Evolutionary conservation across 2,888 invertebrate species (phyloP).

Genomic region (Meghimatium bilineatum): DNA sequence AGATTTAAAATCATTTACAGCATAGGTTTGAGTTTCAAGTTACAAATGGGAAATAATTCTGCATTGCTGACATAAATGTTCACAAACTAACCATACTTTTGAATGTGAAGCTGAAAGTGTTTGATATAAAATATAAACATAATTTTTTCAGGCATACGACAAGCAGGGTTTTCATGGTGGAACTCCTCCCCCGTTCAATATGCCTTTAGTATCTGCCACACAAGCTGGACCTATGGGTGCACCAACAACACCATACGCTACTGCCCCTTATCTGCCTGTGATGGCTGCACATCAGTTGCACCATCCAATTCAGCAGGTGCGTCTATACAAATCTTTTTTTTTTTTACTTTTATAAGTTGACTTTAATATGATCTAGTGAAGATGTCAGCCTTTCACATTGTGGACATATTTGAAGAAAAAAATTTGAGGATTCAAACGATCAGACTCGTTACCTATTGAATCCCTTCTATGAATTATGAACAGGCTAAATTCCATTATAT

Average conservation of each 20-base stretch:
- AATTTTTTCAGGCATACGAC: slow-evolving; percentile 79
- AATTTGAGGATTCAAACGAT: too few species aligned
- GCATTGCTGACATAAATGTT: neutral
- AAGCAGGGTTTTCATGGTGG: slow-evolving; percentile 95
- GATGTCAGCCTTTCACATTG: too few species aligned
- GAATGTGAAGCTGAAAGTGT: neutral
- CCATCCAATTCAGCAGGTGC: slow-evolving; percentile 69
- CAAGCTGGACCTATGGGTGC: slow-evolving; percentile 72
- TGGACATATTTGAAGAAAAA: too few species aligned
- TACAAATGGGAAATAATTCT: neutral
- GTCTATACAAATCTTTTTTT: neutral
- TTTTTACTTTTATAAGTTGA: neutral
- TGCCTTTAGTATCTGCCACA: slow-evolving; percentile 75
- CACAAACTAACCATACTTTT: neutral
- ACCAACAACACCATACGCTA: slow-evolving; percentile 70
- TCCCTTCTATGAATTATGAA: too few species aligned
- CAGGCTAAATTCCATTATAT: too few species aligned
- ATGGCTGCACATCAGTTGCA: slow-evolving; percentile 72
- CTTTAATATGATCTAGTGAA: too few species aligned
- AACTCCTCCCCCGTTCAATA: slow-evolving; percentile 92
- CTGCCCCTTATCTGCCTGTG: slow-evolving; percentile 65
- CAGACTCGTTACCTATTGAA: too few species aligned
- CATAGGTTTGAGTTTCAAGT: neutral
- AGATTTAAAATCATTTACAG: too few species aligned
- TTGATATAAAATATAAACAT: neutral